phyloP scores from a whole-genome alignment of 2,888 invertebrate genomes.

The Archaeoteleia sp. region DNA sequence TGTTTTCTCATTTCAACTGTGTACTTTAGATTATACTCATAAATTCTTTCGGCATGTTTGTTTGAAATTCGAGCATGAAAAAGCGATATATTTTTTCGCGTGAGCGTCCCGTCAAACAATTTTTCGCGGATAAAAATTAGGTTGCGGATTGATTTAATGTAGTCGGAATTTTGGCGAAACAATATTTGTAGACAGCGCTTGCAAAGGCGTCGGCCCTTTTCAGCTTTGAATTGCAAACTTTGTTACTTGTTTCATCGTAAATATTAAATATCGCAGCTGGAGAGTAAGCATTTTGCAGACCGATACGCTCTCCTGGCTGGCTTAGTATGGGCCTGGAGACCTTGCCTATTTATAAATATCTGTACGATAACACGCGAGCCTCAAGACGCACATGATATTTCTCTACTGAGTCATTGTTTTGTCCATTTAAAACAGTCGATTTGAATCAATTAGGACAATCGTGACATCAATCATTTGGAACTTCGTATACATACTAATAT shows the following conservation, averaged over 20 bases:
- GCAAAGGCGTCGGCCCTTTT: conserved; percentile 4
- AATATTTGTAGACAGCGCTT: conserved; percentile 23
- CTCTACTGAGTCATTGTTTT: conserved; percentile 5
- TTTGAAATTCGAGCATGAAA: conserved; percentile 34
- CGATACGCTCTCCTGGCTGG: conserved; percentile 59
- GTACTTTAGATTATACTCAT: conserved; percentile 31
- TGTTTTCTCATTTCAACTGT: conserved; percentile 29
- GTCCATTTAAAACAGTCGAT: background rate
- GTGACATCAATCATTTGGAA: too few relatives aligned
- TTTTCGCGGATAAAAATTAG: background rate
- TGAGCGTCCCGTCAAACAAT: conserved; percentile 18
- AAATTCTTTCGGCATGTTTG: conserved; percentile 35
- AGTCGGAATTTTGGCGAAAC: conserved; percentile 30
- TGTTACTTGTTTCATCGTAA: conserved; percentile 50
- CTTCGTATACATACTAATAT: too few relatives aligned
- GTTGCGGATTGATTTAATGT: conserved; percentile 36
- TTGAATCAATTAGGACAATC: too few relatives aligned
- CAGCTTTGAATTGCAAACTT: conserved; percentile 40
- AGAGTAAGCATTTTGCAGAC: conserved; percentile 54
- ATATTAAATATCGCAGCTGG: conserved; percentile 60
- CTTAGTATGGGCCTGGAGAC: conserved; percentile 66
- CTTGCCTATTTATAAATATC: conserved; percentile 70
- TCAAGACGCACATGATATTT: conserved; percentile 8
- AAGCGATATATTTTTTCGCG: conserved; percentile 23
- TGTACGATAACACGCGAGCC: conserved; percentile 18